These are phyloP conservation scores for Oreortyx pictus DNA, from an alignment of 2,797 vertebrate species.

Conservation along the genomic window DNA sequence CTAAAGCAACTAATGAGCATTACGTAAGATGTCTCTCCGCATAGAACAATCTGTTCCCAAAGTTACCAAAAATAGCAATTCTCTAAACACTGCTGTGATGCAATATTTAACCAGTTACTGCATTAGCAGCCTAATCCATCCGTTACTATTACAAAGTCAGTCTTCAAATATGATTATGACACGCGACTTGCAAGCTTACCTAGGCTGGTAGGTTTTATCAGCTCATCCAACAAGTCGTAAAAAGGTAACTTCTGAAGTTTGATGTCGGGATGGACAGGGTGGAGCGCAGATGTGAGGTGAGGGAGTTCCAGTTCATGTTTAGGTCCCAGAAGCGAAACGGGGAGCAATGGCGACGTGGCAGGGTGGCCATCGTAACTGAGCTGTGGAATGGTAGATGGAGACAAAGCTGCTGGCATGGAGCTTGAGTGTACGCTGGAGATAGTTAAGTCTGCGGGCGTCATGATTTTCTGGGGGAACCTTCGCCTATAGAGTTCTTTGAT, in stretches of 20 bases:
- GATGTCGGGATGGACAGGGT: constrained; percentile 96
- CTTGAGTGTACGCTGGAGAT: constrained; percentile 89
- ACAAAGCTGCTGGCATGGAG: constrained; percentile 88
- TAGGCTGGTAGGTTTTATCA: constrained; percentile 97
- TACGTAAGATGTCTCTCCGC: constrained; percentile 60
- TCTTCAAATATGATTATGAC: neutral
- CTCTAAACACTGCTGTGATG: constrained; percentile 55
- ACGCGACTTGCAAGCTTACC: constrained; percentile 82
- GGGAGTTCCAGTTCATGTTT: constrained; percentile 96
- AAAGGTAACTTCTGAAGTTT: constrained; percentile 97
- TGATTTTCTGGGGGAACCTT: constrained; percentile 95
- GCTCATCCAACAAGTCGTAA: constrained; percentile 96
- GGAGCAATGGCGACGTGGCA: constrained; percentile 90
- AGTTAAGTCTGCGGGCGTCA: constrained; percentile 91
- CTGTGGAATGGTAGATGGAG: constrained; percentile 86
- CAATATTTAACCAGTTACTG: constrained; percentile 60
- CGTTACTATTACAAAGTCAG: neutral
- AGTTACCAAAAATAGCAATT: constrained; percentile 68
- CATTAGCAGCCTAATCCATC: neutral
- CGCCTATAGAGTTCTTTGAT: constrained; percentile 98
- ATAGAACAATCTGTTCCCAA: constrained; percentile 72
- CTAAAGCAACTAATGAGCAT: constrained; percentile 53
- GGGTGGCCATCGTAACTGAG: constrained; percentile 88
- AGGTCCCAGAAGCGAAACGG: constrained; percentile 93
- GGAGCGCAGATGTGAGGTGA: constrained; percentile 91